Evolutionary conservation across 2,888 invertebrate species (phyloP).

Genomic region (Aphodius granarius): DNA sequence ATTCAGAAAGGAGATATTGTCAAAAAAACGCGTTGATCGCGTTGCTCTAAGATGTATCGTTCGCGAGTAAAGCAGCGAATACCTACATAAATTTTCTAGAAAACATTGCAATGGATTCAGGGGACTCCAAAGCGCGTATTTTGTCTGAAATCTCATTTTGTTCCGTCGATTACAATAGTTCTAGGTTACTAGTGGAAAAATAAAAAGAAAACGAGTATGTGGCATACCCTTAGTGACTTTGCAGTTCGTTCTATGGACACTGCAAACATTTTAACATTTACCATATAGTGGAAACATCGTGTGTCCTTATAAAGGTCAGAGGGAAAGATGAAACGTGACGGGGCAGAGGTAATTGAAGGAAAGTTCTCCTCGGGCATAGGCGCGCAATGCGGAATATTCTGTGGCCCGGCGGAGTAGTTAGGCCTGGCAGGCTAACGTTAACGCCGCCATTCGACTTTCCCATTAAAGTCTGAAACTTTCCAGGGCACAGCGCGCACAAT

Average conservation of each 20-base stretch:
- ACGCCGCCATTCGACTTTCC: not conserved
- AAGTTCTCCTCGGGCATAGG: not conserved
- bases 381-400: not conserved
- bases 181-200: too few species aligned
- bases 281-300: not conserved
- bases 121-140: too few species aligned
- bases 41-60: too few species aligned
- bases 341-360: not conserved
- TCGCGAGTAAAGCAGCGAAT: too few species aligned
- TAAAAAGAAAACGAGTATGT: too few species aligned
- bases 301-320: not conserved
- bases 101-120: too few species aligned
- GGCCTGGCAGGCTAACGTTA: not conserved
- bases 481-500: constrained; percentile 6
- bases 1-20: too few species aligned
- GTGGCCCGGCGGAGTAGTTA: not conserved
- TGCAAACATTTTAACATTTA: not conserved
- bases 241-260: not conserved
- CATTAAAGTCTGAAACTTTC: not conserved
- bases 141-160: too few species aligned
- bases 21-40: too few species aligned
- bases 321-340: not conserved
- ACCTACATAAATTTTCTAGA: too few species aligned
- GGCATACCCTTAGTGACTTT: not conserved
- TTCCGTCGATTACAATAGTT: too few species aligned